phyloP scores from a whole-genome alignment of 2,113 vertebrate genomes.

The Perognathus longimembris region DNA sequence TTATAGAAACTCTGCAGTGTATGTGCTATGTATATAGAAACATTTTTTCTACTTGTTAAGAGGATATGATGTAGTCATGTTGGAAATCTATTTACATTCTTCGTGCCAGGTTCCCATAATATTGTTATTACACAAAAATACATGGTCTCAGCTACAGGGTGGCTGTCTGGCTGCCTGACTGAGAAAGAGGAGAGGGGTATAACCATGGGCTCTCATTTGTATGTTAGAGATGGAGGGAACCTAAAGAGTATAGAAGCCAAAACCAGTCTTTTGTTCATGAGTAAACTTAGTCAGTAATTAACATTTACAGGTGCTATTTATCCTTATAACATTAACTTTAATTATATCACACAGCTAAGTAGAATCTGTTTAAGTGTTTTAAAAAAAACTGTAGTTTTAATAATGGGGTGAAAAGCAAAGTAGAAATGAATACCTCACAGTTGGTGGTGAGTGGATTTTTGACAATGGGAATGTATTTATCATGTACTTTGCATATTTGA shows the following conservation, averaged over 20 bases:
- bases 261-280: not conserved
- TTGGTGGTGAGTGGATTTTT: not conserved
- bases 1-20: conserved; percentile 47
- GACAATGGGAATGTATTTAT: not conserved
- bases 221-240: not conserved
- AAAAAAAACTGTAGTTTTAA: not conserved
- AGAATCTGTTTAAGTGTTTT: not conserved
- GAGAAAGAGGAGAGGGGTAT: not conserved
- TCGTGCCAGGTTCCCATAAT: conserved; percentile 31
- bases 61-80: conserved; percentile 9
- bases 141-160: not conserved
- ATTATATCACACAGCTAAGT: not conserved
- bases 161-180: conserved; percentile 22
- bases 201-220: not conserved
- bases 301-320: not conserved
- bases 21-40: conserved; percentile 58
- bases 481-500: not conserved
- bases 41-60: conserved; percentile 49
- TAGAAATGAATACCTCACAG: not conserved
- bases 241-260: not conserved
- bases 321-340: conserved; percentile 28
- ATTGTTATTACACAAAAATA: conserved; percentile 47
- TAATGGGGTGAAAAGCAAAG: not conserved
- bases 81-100: conserved; percentile 55
- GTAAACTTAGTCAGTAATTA: conserved; percentile 41